Percentiles rank a stretch among this genome's conserved stretches.
Conservation (phyloP, 2,113 vertebrate genomes). For the Periophthalmus modestus region DNA sequence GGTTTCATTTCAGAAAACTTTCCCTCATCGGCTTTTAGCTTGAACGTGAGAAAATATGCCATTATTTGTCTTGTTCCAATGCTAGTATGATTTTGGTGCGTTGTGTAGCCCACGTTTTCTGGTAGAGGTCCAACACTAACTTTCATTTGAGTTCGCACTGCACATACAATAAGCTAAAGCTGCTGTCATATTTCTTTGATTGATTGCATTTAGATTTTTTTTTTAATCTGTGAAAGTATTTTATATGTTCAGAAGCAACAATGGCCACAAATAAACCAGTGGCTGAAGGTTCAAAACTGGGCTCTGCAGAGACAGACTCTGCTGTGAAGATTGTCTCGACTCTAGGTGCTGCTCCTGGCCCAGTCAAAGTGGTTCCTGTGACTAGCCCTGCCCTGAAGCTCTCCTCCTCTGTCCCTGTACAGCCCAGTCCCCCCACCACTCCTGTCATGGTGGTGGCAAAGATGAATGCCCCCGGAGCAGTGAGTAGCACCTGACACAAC, state of each 20-base stretch:
- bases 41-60: too few species aligned
- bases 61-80: too few species aligned
- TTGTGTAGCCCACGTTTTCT: too few species aligned
- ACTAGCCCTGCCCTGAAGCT: not conserved
- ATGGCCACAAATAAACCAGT: conserved; percentile 36
- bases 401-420: not conserved
- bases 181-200: not conserved
- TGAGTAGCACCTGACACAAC: not conserved
- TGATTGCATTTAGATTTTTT: not conserved
- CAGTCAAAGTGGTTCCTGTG: not conserved
- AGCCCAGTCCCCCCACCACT: conserved; percentile 6
- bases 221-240: not conserved
- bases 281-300: conserved; percentile 11
- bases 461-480: not conserved
- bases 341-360: not conserved
- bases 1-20: too few species aligned
- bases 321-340: conserved; percentile 5
- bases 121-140: too few species aligned
- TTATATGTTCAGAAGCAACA: not conserved
- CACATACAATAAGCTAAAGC: not conserved
- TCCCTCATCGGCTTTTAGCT: too few species aligned
- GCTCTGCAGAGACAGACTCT: not conserved
- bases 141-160: too few species aligned
- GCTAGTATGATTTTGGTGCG: too few species aligned
- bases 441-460: conserved; percentile 44